Evolutionary conservation across 2,113 vertebrate species (phyloP).

Genomic region (Siphamia tubifer): DNA sequence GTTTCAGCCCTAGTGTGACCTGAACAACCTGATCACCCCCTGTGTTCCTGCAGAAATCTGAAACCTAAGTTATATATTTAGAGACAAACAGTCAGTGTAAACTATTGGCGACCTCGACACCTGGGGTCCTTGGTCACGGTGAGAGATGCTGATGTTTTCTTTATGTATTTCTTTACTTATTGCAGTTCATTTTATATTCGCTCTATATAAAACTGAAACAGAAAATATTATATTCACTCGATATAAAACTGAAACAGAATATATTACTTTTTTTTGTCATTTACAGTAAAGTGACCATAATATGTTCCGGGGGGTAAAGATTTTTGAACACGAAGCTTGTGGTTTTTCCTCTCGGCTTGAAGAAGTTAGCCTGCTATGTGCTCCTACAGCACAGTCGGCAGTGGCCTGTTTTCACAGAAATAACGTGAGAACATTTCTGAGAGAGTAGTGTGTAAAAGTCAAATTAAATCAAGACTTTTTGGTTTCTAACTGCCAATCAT

Average conservation of each 20-base stretch:
- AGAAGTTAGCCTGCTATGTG: slow-evolving; percentile 5
- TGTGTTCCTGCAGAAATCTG: slow-evolving; percentile 14
- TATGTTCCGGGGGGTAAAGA: neutral
- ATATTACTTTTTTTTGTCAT: neutral
- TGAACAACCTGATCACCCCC: slow-evolving; percentile 1
- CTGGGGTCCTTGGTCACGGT: neutral
- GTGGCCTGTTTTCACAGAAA: slow-evolving; percentile 7
- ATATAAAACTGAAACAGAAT: neutral
- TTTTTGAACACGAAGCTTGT: neutral
- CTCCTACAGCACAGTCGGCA: neutral
- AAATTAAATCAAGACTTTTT: slow-evolving; percentile 24
- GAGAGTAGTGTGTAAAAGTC: neutral
- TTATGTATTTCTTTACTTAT: neutral
- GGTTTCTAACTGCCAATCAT: slow-evolving; percentile 17
- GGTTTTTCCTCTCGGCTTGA: slow-evolving; percentile 7
- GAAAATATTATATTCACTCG: neutral
- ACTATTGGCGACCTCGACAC: slow-evolving; percentile 54
- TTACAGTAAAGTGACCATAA: neutral
- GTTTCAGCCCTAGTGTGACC: slow-evolving; percentile 44
- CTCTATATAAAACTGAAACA: neutral
- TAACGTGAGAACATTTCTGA: slow-evolving; percentile 8
- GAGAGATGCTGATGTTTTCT: neutral
- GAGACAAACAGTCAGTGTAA: slow-evolving; percentile 44
- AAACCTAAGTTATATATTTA: slow-evolving; percentile 57
- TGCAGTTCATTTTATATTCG: neutral